Evolutionary conservation across 2,797 vertebrate species (phyloP).

Genomic region (Onychomys arenicola): DNA sequence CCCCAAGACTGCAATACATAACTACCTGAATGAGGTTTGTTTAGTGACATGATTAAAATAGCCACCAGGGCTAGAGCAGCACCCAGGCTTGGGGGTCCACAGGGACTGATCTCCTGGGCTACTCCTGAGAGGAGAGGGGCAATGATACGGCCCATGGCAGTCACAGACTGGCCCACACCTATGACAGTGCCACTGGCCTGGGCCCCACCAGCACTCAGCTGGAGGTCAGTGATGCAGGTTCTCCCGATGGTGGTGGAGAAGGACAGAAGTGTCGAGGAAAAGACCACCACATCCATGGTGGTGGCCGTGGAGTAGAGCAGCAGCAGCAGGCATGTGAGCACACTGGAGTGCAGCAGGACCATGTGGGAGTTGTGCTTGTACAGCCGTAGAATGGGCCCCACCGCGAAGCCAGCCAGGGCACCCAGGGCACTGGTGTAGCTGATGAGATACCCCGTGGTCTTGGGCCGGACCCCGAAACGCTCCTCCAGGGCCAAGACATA

Average conservation of each 20-base stretch:
- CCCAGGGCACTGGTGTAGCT: constrained; percentile 96
- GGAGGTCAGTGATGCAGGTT: constrained; percentile 95
- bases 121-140: constrained; percentile 95
- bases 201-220: constrained; percentile 91
- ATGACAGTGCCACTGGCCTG: constrained; percentile 94
- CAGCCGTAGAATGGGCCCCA: constrained; percentile 93
- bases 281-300: constrained; percentile 90
- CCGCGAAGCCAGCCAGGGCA: constrained; percentile 92
- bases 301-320: constrained; percentile 90
- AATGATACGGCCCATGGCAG: constrained; percentile 93
- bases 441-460: constrained; percentile 93
- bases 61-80: constrained; percentile 91
- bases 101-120: constrained; percentile 95
- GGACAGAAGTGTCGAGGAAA: constrained; percentile 94
- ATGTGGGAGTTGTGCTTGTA: constrained; percentile 89
- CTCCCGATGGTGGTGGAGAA: constrained; percentile 95
- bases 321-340: constrained; percentile 91
- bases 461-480: constrained; percentile 94
- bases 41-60: constrained; percentile 90
- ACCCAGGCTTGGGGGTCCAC: constrained; percentile 94
- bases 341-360: constrained; percentile 94
- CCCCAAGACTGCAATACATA: too few relatives aligned
- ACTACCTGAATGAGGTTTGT: constrained; percentile 88
- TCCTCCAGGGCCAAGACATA: constrained; percentile 97
- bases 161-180: constrained; percentile 96